Percentiles rank a stretch among this genome's conserved stretches.
These are phyloP conservation scores for Cygnus atratus DNA, from an alignment of 2,113 vertebrate genomes.

Conservation along the genomic window DNA sequence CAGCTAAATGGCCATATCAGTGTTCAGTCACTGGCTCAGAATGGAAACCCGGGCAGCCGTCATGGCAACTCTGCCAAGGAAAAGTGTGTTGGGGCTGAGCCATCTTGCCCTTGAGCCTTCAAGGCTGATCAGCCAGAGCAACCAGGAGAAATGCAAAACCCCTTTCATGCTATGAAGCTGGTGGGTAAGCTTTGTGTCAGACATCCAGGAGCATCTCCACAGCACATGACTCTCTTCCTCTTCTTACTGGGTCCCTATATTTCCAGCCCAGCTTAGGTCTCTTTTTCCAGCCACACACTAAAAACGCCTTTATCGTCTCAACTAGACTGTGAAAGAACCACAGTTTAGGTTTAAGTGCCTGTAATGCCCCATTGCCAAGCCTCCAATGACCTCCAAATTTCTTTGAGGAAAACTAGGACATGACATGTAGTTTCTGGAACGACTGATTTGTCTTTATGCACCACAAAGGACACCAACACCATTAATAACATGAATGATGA, in stretches of 20 bases:
- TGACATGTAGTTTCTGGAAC: background rate
- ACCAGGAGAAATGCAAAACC: accelerated
- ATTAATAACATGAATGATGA: background rate
- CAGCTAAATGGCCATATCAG: background rate
- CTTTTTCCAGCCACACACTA: background rate
- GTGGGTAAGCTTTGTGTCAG: accelerated
- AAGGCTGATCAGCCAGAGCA: background rate
- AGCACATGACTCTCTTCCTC: background rate
- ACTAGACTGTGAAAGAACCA: background rate
- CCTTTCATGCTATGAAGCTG: background rate
- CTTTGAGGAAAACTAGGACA: background rate
- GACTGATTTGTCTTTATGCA: background rate
- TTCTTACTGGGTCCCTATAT: background rate
- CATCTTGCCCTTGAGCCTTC: background rate
- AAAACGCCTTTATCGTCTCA: background rate
- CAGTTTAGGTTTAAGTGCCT: background rate
- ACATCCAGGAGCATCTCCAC: background rate
- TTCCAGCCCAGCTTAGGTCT: background rate
- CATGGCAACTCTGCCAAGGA: background rate
- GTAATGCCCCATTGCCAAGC: background rate
- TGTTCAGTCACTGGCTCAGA: background rate
- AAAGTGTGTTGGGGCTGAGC: background rate
- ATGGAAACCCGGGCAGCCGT: background rate
- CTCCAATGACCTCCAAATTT: background rate
- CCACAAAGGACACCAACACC: background rate